Evolutionary conservation across 2,797 vertebrate species (phyloP).

Genomic region (Poliocrania exsul): DNA sequence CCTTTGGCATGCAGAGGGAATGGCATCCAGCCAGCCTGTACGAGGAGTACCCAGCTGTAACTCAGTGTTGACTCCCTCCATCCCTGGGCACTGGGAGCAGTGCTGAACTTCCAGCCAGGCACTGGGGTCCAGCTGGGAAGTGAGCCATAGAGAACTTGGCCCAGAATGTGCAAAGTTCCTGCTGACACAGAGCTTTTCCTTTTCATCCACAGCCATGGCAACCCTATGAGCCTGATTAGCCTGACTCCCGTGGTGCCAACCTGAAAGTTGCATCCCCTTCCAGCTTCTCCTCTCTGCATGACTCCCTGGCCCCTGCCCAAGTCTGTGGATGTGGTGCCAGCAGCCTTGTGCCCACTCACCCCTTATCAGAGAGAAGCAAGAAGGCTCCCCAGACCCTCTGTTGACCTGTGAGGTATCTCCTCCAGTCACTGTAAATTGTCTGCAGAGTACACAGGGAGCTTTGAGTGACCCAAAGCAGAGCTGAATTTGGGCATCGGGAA

Average conservation of each 20-base stretch:
- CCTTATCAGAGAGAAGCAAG: background rate
- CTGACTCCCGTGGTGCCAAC: rapidly evolving
- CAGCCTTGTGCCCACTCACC: background rate
- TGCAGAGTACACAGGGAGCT: background rate
- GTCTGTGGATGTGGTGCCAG: background rate
- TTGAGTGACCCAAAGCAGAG: background rate
- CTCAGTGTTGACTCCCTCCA: rapidly evolving
- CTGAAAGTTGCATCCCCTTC: background rate
- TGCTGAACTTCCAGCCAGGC: background rate
- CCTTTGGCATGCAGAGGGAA: background rate
- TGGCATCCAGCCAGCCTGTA: background rate
- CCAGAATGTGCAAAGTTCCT: background rate
- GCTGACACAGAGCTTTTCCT: background rate
- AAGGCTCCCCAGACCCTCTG: background rate
- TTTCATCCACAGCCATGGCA: background rate
- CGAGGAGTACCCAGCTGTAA: background rate
- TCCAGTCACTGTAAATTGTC: background rate
- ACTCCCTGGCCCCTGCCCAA: background rate
- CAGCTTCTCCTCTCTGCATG: background rate
- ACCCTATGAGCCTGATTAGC: background rate
- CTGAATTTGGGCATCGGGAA: background rate
- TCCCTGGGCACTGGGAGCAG: background rate
- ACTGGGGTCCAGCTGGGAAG: background rate
- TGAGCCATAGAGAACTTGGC: background rate
- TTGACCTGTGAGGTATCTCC: rapidly evolving